Evolutionary conservation across 2,888 invertebrate genomes (phyloP), one percentile per base, ranked within the genome.

Genomic region (Lycia hirtaria): DNA sequence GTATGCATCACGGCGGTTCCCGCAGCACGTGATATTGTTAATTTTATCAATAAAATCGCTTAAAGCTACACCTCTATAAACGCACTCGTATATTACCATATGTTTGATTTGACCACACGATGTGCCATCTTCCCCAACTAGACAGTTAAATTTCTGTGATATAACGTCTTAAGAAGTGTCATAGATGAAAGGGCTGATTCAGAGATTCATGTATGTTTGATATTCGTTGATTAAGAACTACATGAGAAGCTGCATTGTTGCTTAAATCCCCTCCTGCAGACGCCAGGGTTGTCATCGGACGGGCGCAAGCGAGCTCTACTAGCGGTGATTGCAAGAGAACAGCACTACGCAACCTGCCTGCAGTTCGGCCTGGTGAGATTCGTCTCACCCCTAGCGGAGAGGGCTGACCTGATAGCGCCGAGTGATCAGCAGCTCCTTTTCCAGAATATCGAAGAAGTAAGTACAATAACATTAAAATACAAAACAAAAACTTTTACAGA

Each of bases 401-500:
- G 96, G 56, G 94, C 94, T 45, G 97, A 97, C 75, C 92, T 97
- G 9, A 94, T 97, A 49, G 94, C 95, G 1, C 94, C 95, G 1
- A 93, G 94, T 48, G 97, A 97, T 77, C 97, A 97, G 82, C 93
- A 95, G 78, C 93, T 95, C 28, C 89, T 97, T 53, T 97, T 97
- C 82, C 97, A 97, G 88, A 97, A 97, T 83, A 94, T 96, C 69
- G 97, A 97, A 81, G 97, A 97, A 93, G 94, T 96, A 81, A 67
- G 64, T 60, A 35, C 14, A 1, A 28, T n/a, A n/a, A n/a, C n/a
- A n/a, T n/a, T n/a, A n/a, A n/a, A n/a, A n/a, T n/a, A n/a, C n/a
- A n/a, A n/a, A n/a, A n/a, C n/a, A n/a, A n/a, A n/a, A n/a, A n/a
- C n/a, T n/a, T n/a, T n/a, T n/a, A n/a, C n/a, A n/a, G n/a, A n/a